A percentile compares a stretch with the other conserved stretches of the same genome.
Conservation (phyloP, 1,140 invertebrate species). For the Ptiloglossa arizonensis region DNA sequence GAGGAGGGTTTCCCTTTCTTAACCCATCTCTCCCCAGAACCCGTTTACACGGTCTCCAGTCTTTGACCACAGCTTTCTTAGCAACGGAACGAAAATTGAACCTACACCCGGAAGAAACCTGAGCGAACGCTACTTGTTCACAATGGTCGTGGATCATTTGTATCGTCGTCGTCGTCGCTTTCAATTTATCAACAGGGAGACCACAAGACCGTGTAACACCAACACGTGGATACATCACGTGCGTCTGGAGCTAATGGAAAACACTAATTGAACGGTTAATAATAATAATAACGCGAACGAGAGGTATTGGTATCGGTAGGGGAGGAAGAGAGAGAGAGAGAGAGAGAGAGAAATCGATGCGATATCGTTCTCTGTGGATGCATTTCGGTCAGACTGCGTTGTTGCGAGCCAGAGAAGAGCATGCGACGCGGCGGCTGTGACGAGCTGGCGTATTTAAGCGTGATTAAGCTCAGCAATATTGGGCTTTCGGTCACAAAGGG, state of each 20-base stretch:
- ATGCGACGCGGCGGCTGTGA: slow-evolving; percentile 14
- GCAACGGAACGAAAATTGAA: slow-evolving; percentile 3
- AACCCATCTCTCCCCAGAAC: slow-evolving; percentile 15
- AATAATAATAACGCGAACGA: slow-evolving; percentile 45
- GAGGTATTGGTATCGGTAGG: slow-evolving; percentile 36
- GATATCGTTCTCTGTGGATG: neutral
- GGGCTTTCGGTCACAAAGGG: slow-evolving; percentile 64
- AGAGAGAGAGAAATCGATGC: slow-evolving; percentile 34
- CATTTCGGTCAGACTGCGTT: slow-evolving; percentile 27
- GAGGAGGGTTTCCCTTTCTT: slow-evolving; percentile 44
- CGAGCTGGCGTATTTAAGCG: slow-evolving; percentile 59
- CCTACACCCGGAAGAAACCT: no score
- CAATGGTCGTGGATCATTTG: neutral
- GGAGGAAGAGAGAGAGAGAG: no score
- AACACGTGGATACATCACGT: slow-evolving; percentile 8
- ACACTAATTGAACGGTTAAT: slow-evolving; percentile 65
- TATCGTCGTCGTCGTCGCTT: neutral
- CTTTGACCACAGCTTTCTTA: slow-evolving; percentile 11
- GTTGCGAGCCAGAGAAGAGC: neutral
- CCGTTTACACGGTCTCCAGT: neutral
- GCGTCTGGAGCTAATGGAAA: slow-evolving; percentile 38
- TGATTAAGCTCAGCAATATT: slow-evolving; percentile 65
- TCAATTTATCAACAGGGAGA: neutral
- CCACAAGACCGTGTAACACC: neutral
- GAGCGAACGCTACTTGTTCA: no score